phyloP scores from a whole-genome alignment of 2,113 vertebrate genomes.

The Lutjanus erythropterus region DNA sequence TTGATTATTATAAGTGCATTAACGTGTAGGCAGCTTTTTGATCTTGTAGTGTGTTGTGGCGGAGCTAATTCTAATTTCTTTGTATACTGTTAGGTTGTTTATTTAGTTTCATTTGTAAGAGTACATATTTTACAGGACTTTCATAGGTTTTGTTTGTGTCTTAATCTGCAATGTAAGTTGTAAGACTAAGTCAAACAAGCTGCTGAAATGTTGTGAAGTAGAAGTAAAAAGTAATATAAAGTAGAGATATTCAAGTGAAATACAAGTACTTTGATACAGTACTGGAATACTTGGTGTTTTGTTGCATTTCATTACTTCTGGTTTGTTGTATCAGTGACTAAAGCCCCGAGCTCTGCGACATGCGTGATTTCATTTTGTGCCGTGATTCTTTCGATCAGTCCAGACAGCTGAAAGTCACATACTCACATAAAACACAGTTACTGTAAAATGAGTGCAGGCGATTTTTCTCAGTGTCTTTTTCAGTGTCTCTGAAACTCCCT shows the following conservation, averaged over 20 bases:
- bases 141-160: too few relatives aligned
- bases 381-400: neutral
- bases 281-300: too few relatives aligned
- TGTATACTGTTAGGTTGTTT: neutral
- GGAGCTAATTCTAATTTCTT: neutral
- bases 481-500: constrained; percentile 4
- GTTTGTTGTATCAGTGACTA: neutral
- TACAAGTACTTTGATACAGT: neutral
- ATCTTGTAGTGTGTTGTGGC: neutral
- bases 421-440: neutral
- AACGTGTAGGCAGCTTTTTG: neutral
- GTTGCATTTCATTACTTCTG: too few relatives aligned
- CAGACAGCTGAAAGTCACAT: neutral
- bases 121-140: too few relatives aligned
- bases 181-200: too few relatives aligned
- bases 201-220: neutral
- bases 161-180: too few relatives aligned
- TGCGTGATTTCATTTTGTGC: neutral
- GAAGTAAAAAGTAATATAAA: too few relatives aligned
- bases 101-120: too few relatives aligned
- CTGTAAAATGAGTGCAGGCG: neutral
- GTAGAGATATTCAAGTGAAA: neutral
- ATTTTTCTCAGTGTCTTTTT: neutral
- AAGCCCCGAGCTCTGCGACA: neutral
- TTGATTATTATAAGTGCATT: neutral